Conservation (phyloP, 2,113 vertebrate species). For the Coptodon bakossiorum region DNA sequence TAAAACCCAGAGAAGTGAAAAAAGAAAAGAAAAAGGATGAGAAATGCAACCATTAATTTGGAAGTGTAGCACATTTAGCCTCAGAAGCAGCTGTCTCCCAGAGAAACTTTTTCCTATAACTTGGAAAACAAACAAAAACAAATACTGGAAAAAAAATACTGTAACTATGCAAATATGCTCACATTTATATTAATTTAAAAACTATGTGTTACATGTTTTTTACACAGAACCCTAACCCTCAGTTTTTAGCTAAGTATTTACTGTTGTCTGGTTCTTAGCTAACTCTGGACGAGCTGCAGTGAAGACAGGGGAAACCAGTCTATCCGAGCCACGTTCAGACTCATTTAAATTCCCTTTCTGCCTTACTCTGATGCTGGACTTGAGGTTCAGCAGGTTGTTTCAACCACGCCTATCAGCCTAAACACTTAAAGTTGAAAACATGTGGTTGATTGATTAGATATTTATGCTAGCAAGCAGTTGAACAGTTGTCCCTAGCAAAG, state of each 20-base stretch:
- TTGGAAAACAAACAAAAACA: background rate
- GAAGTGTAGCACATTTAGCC: background rate
- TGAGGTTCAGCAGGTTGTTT: background rate
- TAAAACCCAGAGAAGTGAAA: background rate
- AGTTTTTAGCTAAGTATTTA: background rate
- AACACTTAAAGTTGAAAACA: background rate
- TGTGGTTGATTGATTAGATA: background rate
- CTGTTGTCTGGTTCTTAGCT: background rate
- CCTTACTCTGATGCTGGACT: background rate
- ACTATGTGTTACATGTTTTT: rapidly evolving
- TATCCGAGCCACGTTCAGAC: rapidly evolving
- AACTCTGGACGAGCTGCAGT: rapidly evolving
- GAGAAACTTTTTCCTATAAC: rapidly evolving
- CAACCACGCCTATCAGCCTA: background rate
- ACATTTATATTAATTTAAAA: background rate
- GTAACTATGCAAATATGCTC: background rate
- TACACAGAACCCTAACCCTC: background rate
- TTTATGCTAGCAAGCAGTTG: background rate
- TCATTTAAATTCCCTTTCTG: background rate
- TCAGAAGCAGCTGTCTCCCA: background rate
- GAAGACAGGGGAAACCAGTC: background rate
- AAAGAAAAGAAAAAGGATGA: background rate
- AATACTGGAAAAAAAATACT: background rate
- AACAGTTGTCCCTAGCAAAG: rapidly evolving
- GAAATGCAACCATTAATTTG: background rate